Evolutionary conservation across 2,888 invertebrate species (phyloP).

Genomic region (Chrysina gloriosa): DNA sequence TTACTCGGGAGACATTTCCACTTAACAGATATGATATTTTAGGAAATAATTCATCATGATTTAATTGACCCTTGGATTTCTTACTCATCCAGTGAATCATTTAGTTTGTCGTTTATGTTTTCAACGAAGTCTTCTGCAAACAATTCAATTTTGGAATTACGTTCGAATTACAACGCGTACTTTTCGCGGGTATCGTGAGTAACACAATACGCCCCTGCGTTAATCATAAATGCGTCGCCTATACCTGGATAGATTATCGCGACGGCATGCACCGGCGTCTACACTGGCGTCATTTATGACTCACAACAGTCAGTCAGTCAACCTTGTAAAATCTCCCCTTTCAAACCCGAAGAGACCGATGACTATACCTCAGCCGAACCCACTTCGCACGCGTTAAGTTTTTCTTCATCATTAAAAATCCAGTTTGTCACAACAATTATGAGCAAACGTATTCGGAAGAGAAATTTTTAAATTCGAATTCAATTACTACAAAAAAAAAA

Average conservation of each 20-base stretch:
- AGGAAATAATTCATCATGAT: too few relatives aligned
- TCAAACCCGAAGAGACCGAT: constrained; percentile 26
- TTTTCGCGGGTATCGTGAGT: background rate
- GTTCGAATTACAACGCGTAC: background rate
- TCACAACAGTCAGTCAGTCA: constrained; percentile 18
- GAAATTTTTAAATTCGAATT: too few relatives aligned
- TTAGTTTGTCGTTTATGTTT: too few relatives aligned
- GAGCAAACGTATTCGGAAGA: too few relatives aligned
- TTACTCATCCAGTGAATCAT: too few relatives aligned
- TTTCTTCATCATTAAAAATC: constrained; percentile 10
- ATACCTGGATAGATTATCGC: constrained; percentile 24
- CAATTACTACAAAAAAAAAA: too few relatives aligned
- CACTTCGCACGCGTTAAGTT: constrained; percentile 1
- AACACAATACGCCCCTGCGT: constrained; percentile 6
- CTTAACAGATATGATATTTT: too few relatives aligned
- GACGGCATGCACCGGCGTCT: constrained; percentile 20
- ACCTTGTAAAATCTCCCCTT: constrained; percentile 30
- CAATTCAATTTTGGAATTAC: too few relatives aligned
- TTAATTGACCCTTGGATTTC: too few relatives aligned
- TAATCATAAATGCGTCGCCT: constrained; percentile 26
- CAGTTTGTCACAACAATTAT: too few relatives aligned
- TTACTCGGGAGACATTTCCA: too few relatives aligned
- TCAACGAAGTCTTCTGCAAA: too few relatives aligned
- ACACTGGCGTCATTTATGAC: constrained; percentile 29
- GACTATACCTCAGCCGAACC: constrained; percentile 16